Evolutionary conservation across 2,888 invertebrate genomes (phyloP).

Genomic region (Notocelia uddmanniana): DNA sequence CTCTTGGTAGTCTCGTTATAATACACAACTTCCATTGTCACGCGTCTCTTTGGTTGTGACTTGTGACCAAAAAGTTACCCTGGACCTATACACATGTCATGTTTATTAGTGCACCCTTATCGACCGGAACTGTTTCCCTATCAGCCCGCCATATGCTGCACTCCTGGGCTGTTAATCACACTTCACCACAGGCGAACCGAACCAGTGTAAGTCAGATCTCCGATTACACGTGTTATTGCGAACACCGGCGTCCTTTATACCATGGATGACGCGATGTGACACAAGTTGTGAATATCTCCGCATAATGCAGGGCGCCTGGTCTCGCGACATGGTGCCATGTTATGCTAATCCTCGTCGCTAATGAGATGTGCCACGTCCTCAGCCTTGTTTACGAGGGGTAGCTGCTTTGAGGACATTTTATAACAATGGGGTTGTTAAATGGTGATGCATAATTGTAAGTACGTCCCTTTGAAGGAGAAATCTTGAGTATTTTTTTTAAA

Average conservation of each 20-base stretch:
- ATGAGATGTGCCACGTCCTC: constrained; percentile 58
- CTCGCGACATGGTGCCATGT: constrained; percentile 40
- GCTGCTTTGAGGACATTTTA: constrained; percentile 6
- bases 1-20: too few species aligned
- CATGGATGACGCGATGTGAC: too few species aligned
- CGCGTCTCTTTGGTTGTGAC: too few species aligned
- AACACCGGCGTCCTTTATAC: too few species aligned
- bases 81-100: neutral
- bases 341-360: constrained; percentile 65
- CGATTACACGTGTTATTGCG: too few species aligned
- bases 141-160: too few species aligned
- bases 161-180: too few species aligned
- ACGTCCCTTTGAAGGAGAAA: too few species aligned
- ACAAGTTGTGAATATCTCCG: constrained; percentile 11
- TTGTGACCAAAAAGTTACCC: neutral
- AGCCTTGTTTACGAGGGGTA: constrained; percentile 37
- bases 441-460: neutral
- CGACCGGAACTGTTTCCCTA: constrained; percentile 11
- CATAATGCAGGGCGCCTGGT: constrained; percentile 41
- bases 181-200: too few species aligned
- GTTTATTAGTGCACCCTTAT: neutral
- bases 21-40: too few species aligned
- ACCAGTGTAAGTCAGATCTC: too few species aligned
- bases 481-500: neutral
- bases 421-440: constrained; percentile 11